Evolutionary conservation across 2,888 invertebrate species (phyloP).

Genomic region (Xylota segnis): DNA sequence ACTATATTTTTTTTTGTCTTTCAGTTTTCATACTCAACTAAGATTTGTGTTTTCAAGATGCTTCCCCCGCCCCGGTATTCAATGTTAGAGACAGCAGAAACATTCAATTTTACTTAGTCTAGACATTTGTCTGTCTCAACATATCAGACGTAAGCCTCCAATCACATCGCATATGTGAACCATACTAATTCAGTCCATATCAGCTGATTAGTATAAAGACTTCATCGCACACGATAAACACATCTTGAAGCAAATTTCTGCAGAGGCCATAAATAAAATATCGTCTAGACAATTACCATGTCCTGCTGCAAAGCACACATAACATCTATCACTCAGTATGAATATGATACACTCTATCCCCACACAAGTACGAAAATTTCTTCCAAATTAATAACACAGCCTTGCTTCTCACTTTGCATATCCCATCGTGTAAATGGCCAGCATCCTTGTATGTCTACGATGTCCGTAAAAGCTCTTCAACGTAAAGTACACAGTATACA

Average conservation of each 20-base stretch:
- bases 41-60: too few relatives aligned
- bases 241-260: not conserved
- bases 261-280: not conserved
- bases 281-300: slow-evolving; percentile 9
- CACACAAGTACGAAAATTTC: not conserved
- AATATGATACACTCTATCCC: not conserved
- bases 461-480: not conserved
- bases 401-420: slow-evolving; percentile 5
- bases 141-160: too few relatives aligned
- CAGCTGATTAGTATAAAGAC: too few relatives aligned
- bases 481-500: not conserved
- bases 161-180: too few relatives aligned
- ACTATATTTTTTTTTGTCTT: too few relatives aligned
- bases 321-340: not conserved
- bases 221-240: not conserved
- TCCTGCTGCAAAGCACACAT: not conserved
- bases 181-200: too few relatives aligned
- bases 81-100: too few relatives aligned
- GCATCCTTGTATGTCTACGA: not conserved
- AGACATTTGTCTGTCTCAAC: too few relatives aligned
- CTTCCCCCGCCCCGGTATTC: too few relatives aligned
- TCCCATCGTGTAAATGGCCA: not conserved
- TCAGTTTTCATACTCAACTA: too few relatives aligned
- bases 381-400: slow-evolving; percentile 17
- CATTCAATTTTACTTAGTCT: too few relatives aligned